Evolutionary conservation across 30 jellyfish, hydroid and myxozoan genomes (phyloP).

Genomic region (Chrysaora quinquecirrha): DNA sequence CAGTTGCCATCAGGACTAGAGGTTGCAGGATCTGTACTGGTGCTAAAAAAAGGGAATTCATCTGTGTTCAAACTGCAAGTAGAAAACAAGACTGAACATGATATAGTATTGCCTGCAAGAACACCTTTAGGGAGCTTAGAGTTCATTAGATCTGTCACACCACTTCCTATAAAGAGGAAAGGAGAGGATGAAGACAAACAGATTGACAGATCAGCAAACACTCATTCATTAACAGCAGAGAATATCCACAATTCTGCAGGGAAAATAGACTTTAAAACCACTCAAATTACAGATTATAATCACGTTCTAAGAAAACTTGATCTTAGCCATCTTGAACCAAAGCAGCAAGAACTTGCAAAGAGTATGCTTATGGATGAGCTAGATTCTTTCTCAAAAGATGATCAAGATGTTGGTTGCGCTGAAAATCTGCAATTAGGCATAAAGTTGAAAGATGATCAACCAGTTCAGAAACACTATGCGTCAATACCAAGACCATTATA

Average conservation of each 20-base stretch:
- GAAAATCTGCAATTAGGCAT: neutral
- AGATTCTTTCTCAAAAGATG: neutral
- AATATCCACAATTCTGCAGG: too few relatives aligned
- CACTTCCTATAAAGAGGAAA: too few relatives aligned
- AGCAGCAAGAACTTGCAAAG: neutral
- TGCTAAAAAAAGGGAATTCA: constrained; percentile 32
- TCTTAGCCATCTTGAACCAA: neutral
- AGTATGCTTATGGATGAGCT: neutral
- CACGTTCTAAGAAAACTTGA: too few relatives aligned
- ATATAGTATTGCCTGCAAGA: constrained; percentile 48
- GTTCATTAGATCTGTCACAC: constrained; percentile 56
- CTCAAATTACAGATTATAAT: too few relatives aligned
- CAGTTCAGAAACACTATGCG: constrained; percentile 12
- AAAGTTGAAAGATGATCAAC: constrained; percentile 11
- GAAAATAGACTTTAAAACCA: neutral
- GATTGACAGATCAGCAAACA: too few relatives aligned
- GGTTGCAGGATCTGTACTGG: constrained; percentile 27
- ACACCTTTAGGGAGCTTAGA: constrained; percentile 41
- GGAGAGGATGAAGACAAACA: too few relatives aligned
- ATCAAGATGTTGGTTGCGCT: constrained; percentile 8
- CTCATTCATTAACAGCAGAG: too few relatives aligned
- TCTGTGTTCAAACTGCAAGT: constrained; percentile 39
- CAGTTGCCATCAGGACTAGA: constrained; percentile 36
- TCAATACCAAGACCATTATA: constrained; percentile 11
- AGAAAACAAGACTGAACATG: constrained; percentile 35